Evolutionary conservation across 64 coral and sea anemone species (phyloP).

Genomic region (Orbicella faveolata): DNA sequence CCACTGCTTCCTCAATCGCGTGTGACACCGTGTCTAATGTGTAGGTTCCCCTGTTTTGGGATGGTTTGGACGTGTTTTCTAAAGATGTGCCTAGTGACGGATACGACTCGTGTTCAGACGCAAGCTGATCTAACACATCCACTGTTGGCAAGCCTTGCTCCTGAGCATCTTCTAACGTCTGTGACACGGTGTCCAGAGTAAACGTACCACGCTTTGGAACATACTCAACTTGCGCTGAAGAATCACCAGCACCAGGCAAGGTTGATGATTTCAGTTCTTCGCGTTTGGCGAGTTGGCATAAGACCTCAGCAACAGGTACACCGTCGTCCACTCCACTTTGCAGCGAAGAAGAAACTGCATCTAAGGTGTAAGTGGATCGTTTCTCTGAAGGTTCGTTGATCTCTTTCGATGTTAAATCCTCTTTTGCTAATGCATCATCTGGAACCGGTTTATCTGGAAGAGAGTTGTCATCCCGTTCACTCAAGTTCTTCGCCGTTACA

Average conservation of each 20-base stretch:
- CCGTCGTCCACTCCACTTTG: conserved; percentile 4
- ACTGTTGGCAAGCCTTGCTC: conserved; percentile 38
- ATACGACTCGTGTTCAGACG: not conserved
- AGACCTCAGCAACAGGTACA: not conserved
- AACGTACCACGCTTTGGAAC: conserved; percentile 41
- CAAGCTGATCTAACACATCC: conserved; percentile 26
- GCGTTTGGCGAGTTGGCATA: not conserved
- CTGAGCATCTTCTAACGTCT: conserved; percentile 22
- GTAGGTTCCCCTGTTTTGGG: conserved; percentile 41
- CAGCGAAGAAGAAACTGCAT: conserved; percentile 6
- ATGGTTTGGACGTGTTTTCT: not conserved
- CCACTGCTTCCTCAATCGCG: conserved; percentile 34
- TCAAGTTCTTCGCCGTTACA: not conserved
- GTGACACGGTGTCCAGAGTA: conserved; percentile 33
- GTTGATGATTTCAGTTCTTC: not conserved
- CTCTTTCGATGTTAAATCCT: not conserved
- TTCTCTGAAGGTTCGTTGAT: not conserved
- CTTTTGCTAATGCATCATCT: not conserved
- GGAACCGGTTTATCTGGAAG: not conserved
- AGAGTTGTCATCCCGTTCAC: not conserved
- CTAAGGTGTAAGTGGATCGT: conserved; percentile 19
- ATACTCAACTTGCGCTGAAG: not conserved
- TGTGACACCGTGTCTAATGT: conserved; percentile 15
- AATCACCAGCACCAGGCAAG: not conserved
- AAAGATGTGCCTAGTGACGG: not conserved